These are phyloP conservation scores for Bos indicus DNA, from an alignment of 2,113 vertebrate species.

Conservation along the genomic window DNA sequence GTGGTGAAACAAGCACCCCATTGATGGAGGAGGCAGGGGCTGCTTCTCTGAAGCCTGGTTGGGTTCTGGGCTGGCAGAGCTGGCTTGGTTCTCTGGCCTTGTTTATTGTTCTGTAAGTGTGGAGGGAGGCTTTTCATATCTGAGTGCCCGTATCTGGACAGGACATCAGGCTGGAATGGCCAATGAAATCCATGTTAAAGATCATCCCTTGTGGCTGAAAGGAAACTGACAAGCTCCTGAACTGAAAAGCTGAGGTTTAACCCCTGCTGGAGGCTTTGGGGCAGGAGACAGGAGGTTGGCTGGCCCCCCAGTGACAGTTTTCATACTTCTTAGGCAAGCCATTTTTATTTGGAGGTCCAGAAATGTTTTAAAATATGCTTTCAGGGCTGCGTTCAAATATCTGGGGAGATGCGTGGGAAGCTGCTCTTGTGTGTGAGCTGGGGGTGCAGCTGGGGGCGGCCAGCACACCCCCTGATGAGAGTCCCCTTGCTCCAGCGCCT, in stretches of 20 bases:
- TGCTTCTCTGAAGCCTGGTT: slow-evolving; percentile 25
- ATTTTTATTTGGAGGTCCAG: slow-evolving; percentile 44
- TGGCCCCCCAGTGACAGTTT: background rate
- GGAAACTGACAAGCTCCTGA: slow-evolving; percentile 58
- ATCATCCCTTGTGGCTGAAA: slow-evolving; percentile 48
- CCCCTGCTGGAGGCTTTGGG: background rate
- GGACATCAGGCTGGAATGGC: slow-evolving; percentile 42
- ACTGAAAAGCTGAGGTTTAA: slow-evolving; percentile 6
- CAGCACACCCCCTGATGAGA: background rate
- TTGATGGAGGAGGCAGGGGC: slow-evolving; percentile 40
- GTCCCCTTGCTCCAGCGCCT: background rate
- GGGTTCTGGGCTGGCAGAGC: slow-evolving; percentile 30
- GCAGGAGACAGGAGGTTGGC: background rate
- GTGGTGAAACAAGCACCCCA: background rate
- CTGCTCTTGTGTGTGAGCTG: background rate
- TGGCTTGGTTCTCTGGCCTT: slow-evolving; percentile 38
- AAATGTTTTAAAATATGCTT: background rate
- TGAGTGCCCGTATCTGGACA: slow-evolving; percentile 55
- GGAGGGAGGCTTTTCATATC: slow-evolving; percentile 46
- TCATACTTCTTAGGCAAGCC: background rate
- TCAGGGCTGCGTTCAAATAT: background rate
- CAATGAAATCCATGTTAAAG: slow-evolving; percentile 51
- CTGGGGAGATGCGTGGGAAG: background rate
- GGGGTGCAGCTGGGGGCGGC: background rate
- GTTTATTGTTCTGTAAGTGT: slow-evolving; percentile 33